These are phyloP conservation scores for Phallusia fumigata DNA, from an alignment of 23 tunicate species.

Conservation along the genomic window DNA sequence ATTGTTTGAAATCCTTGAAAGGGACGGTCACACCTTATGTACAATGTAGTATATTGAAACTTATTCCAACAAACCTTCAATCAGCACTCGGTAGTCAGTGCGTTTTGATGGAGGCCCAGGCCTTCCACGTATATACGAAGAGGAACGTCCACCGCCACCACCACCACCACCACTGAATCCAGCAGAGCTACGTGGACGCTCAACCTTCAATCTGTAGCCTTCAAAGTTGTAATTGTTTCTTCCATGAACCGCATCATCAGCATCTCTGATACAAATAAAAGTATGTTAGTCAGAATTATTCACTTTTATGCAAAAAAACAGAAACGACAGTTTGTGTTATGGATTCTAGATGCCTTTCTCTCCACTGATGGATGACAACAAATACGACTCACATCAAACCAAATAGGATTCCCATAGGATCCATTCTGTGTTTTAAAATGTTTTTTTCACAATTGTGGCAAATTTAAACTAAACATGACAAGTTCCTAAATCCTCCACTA, in stretches of 20 bases:
- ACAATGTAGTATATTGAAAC: too few relatives aligned
- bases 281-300: neutral
- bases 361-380: neutral
- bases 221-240: slow-evolving; percentile 70
- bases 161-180: slow-evolving; percentile 32
- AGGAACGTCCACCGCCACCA: slow-evolving; percentile 22
- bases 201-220: slow-evolving; percentile 76
- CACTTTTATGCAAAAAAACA: neutral
- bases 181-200: slow-evolving; percentile 69
- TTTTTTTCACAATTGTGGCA: too few relatives aligned
- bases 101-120: slow-evolving; percentile 68
- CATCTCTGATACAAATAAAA: slow-evolving; percentile 46
- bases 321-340: neutral
- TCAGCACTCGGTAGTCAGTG: slow-evolving; percentile 69
- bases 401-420: too few relatives aligned
- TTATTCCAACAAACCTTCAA: slow-evolving; percentile 54
- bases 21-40: too few relatives aligned
- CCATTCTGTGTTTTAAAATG: too few relatives aligned
- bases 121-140: slow-evolving; percentile 38
- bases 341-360: neutral
- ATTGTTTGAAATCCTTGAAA: too few relatives aligned
- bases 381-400: neutral
- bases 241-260: slow-evolving; percentile 85
- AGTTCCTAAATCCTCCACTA: slow-evolving; percentile 10
- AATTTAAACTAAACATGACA: neutral